Evolutionary conservation across 2,113 vertebrate species (phyloP).

Genomic region (Clarias batrachus): DNA sequence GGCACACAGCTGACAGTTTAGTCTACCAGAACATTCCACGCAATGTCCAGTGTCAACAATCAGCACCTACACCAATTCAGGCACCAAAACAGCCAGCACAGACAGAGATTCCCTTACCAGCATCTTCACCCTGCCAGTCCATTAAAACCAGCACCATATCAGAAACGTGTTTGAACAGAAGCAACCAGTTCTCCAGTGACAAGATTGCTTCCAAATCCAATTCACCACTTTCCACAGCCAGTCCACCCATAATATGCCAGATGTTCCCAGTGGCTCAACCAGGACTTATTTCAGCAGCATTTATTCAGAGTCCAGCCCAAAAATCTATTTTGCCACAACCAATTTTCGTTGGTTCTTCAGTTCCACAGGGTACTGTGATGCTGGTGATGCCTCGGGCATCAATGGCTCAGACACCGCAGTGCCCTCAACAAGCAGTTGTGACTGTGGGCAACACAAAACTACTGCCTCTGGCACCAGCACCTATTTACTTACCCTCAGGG

Average conservation of each 20-base stretch:
- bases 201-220: conserved; percentile 54
- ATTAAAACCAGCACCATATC: conserved; percentile 64
- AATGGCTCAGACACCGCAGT: conserved; percentile 70
- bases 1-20: conserved; percentile 81
- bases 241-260: conserved; percentile 87
- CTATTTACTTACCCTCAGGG: conserved; percentile 82
- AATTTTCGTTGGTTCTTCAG: conserved; percentile 80
- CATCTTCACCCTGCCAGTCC: conserved; percentile 36
- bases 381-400: conserved; percentile 86
- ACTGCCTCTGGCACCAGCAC: conserved; percentile 92
- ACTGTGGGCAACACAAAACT: conserved; percentile 87
- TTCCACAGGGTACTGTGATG: conserved; percentile 92
- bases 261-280: conserved; percentile 87
- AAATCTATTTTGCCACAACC: conserved; percentile 75
- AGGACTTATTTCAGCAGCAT: conserved; percentile 81
- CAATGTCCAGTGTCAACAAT: conserved; percentile 52
- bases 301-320: conserved; percentile 79
- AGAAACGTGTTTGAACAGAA: conserved; percentile 23
- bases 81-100: conserved; percentile 48
- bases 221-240: conserved; percentile 72
- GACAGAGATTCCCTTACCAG: conserved; percentile 42
- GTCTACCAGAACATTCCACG: conserved; percentile 71
- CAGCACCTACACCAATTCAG: conserved; percentile 42
- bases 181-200: conserved; percentile 40
- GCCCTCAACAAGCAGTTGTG: conserved; percentile 78